Base-by-base conservation (phyloP, 2,888 invertebrate genomes). In the Lasioglossum figueresi region DNA sequence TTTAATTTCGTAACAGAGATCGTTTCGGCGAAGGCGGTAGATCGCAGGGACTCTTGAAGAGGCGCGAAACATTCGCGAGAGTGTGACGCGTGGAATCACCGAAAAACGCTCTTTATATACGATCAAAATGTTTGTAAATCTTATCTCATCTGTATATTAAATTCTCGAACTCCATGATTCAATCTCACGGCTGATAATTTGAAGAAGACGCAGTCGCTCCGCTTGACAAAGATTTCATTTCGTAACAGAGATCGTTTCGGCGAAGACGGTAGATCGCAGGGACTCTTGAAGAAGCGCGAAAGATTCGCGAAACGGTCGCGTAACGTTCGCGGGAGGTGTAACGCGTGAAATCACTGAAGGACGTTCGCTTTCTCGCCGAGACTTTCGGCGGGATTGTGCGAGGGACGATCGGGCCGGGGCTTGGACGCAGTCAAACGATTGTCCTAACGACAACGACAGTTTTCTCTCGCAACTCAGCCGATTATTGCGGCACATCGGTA, bases 401-500 rank as follows among this genome's bases (percentile, higher is more conserved):
- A 63, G 59, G 59, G 59, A 63, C 59, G 27, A 27, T 27, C 59
- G 27, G 52, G 52, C 23, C 23, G 23, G 52, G 52, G 23, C 23
- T 52, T 27, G 27, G 14, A 27, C 59, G 59, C 27, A 31, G 59
- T 63, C 59, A 31, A 63, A 63, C 82, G 89, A 83, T 89, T 83
- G 85, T 88, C 88, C 78, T 80, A 70, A 76, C 80, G 80, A 84
- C 66, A 37, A 59, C 70, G 40, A 68, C 80, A 81, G 73, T 89
- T 88, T 80, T 85, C 90, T 91, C 90, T 92, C 88, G 91, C 89
- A 90, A 91, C 88, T 83, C 82, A 4, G 68, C 74, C 85, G 90
- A 92, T 92, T 88, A 91, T 90, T 85, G 88, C 89, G 82, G 92
- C 88, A 88, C 89, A 82, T 91, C 86, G 90, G 86, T 88, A 90